A percentile compares a stretch with the other conserved stretches of the same genome.
These are phyloP conservation scores for Trachelus tabidus DNA, from an alignment of 2,888 invertebrate genomes.

Conservation along the genomic window DNA sequence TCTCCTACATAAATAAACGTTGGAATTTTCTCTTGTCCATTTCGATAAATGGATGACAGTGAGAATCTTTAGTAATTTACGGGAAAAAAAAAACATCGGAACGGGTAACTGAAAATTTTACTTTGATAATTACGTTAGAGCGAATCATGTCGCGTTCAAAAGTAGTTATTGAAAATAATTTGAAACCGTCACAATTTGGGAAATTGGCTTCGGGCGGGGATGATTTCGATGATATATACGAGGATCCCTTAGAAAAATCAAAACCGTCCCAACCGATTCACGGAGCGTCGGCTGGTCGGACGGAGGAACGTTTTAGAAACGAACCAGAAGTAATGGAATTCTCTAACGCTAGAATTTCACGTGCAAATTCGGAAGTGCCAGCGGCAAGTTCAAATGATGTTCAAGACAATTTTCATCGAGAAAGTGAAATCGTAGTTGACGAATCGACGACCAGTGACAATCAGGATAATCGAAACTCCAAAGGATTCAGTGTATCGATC, in stretches of 20 bases:
- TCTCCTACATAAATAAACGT: background rate
- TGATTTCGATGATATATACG: conserved; percentile 17
- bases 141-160: conserved; percentile 8
- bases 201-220: conserved; percentile 4
- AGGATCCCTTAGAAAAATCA: conserved; percentile 16
- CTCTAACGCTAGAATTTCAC: conserved; percentile 8
- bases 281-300: background rate
- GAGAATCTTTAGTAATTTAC: background rate
- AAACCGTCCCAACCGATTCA: conserved; percentile 11
- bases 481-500: background rate
- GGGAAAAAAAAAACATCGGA: background rate
- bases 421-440: background rate
- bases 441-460: background rate
- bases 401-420: background rate
- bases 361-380: background rate
- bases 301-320: background rate
- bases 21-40: background rate
- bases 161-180: conserved; percentile 17
- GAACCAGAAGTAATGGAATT: conserved; percentile 18
- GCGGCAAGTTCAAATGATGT: background rate
- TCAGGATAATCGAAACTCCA: background rate
- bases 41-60: background rate
- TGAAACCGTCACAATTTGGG: conserved; percentile 17
- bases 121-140: background rate
- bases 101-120: background rate